These are phyloP conservation scores for Synanthedon tipuliformis DNA, from an alignment of 2,888 invertebrate species.

Conservation along the genomic window DNA sequence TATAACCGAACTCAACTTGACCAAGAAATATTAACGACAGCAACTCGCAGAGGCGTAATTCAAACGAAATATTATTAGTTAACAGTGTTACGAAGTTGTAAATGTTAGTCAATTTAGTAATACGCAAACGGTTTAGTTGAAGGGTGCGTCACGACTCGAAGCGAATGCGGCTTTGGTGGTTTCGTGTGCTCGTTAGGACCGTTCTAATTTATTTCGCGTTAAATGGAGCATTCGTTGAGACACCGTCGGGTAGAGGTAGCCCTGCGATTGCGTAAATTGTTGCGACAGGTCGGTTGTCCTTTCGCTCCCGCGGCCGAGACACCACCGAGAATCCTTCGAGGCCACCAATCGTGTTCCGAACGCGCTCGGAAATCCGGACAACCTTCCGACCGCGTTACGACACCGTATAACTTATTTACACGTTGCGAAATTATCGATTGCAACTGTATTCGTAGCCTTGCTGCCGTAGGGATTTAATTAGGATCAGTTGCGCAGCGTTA, in stretches of 20 bases:
- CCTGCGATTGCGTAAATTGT: conserved; percentile 8
- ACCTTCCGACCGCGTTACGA: conserved; percentile 69
- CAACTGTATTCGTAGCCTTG: conserved; percentile 68
- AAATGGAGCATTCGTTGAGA: neutral
- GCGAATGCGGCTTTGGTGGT: conserved; percentile 10
- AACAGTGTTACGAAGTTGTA: conserved; percentile 51
- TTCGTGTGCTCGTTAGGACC: conserved; percentile 11
- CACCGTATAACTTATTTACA: conserved; percentile 67
- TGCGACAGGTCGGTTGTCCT: conserved; percentile 30
- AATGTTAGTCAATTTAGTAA: conserved; percentile 56
- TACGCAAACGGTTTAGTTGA: conserved; percentile 33
- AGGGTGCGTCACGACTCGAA: conserved; percentile 30
- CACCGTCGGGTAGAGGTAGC: conserved; percentile 31
- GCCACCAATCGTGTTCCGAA: conserved; percentile 50
- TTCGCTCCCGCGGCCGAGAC: conserved; percentile 41
- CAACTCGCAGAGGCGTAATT: conserved; percentile 34
- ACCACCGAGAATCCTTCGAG: conserved; percentile 63
- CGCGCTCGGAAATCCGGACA: conserved; percentile 70
- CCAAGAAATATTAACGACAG: conserved; percentile 37
- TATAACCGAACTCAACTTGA: conserved; percentile 25
- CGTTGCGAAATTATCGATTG: conserved; percentile 70
- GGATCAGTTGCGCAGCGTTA: conserved; percentile 61
- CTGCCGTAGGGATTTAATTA: conserved; percentile 67
- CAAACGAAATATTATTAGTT: conserved; percentile 47
- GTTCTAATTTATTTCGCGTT: conserved; percentile 1